Conservation (phyloP, 2,113 vertebrate species). For the Neodon shergylaensis region DNA sequence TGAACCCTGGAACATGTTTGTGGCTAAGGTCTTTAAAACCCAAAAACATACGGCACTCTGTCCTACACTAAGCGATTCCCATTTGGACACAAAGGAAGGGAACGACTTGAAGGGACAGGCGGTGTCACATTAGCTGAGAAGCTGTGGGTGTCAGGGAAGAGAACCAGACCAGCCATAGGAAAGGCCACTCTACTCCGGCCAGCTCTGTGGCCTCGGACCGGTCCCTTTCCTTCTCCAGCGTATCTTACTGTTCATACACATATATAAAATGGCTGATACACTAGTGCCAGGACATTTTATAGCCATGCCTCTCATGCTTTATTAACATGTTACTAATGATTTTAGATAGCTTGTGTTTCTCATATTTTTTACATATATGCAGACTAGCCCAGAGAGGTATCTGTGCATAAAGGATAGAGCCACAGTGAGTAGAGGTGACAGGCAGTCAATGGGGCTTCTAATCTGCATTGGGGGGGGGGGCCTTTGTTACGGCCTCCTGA, state of each 20-base stretch:
- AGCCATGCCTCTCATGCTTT: not conserved
- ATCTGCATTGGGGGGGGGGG: too few relatives aligned
- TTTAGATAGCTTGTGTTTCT: not conserved
- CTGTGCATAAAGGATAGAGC: not conserved
- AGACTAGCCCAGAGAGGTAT: not conserved
- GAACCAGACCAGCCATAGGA: not conserved
- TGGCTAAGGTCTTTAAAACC: constrained; percentile 43
- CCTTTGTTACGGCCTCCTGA: not conserved
- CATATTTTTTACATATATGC: not conserved
- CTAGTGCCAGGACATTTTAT: not conserved
- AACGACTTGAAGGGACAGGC: not conserved
- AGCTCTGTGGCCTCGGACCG: not conserved
- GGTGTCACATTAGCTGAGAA: constrained; percentile 7
- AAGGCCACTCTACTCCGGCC: not conserved
- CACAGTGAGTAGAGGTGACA: not conserved
- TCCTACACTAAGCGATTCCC: not conserved
- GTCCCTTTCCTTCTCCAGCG: not conserved
- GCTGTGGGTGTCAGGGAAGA: not conserved
- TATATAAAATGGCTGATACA: not conserved
- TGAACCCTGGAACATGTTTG: constrained; percentile 22
- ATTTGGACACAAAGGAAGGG: not conserved
- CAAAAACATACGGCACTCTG: constrained; percentile 19
- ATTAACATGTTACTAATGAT: not conserved
- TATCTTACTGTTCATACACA: not conserved
- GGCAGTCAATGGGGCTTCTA: not conserved